phyloP scores from a whole-genome alignment of 1,140 invertebrate species.

The Drosophila kikkawai region DNA sequence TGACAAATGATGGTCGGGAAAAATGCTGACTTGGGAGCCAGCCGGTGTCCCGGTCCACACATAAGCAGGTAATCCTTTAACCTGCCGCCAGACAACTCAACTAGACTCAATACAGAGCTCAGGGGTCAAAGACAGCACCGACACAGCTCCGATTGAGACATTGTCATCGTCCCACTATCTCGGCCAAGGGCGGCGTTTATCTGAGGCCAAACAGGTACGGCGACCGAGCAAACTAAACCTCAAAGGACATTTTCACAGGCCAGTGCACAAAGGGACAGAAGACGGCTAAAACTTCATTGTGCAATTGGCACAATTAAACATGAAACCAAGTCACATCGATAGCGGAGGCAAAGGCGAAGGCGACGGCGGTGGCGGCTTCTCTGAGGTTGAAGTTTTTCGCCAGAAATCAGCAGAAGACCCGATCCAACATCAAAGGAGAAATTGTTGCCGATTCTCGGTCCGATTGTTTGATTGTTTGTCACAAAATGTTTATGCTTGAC shows the following conservation, averaged over 20 bases:
- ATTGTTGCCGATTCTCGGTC: constrained; percentile 36
- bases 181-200: constrained; percentile 58
- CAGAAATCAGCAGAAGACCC: constrained; percentile 37
- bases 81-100: constrained; percentile 73
- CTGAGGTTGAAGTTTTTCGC: constrained; percentile 43
- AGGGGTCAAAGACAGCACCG: constrained; percentile 68
- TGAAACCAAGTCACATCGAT: constrained; percentile 43
- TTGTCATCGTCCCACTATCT: constrained; percentile 48
- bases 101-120: constrained; percentile 11
- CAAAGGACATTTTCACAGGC: constrained; percentile 78
- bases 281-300: constrained; percentile 59
- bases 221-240: constrained; percentile 49
- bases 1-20: constrained; percentile 73
- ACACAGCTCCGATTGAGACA: constrained; percentile 64
- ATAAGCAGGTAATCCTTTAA: constrained; percentile 73
- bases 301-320: constrained; percentile 81
- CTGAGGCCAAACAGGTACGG: constrained; percentile 53
- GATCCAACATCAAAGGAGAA: constrained; percentile 52
- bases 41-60: constrained; percentile 19
- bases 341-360: background rate
- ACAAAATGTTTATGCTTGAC: constrained; percentile 82
- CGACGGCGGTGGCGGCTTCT: constrained; percentile 31
- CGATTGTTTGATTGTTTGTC: constrained; percentile 80
- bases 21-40: constrained; percentile 69
- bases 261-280: constrained; percentile 64